Percentiles rank a stretch among this genome's conserved stretches.
phyloP scores from a whole-genome alignment of 2,113 vertebrate species.

The Heteronetta atricapilla region DNA sequence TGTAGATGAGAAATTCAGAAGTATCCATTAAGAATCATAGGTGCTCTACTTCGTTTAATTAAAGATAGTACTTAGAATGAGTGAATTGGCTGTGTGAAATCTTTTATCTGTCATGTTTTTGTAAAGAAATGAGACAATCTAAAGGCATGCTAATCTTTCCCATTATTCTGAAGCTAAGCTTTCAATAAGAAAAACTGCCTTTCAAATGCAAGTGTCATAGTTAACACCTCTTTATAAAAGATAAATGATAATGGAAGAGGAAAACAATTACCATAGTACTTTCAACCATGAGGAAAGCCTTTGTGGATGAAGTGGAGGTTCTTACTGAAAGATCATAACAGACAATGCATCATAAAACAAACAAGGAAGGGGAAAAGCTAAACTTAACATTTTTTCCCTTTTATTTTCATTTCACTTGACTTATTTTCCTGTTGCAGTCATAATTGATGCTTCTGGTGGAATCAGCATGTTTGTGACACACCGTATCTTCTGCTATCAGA shows the following conservation, averaged over 20 bases:
- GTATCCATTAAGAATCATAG: conserved; percentile 56
- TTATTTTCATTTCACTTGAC: conserved; percentile 26
- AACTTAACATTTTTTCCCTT: background rate
- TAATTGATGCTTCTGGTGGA: background rate
- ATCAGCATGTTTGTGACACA: conserved; percentile 11
- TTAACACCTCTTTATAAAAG: conserved; percentile 74
- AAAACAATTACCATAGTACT: conserved; percentile 65
- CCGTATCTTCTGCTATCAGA: background rate
- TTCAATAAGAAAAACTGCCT: conserved; percentile 69
- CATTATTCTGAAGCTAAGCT: conserved; percentile 60
- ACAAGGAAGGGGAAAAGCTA: conserved; percentile 31
- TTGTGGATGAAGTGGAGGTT: conserved; percentile 49
- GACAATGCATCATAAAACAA: conserved; percentile 65
- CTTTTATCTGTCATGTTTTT: conserved; percentile 61
- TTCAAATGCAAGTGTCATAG: conserved; percentile 52
- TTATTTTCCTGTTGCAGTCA: background rate
- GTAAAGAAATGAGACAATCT: conserved; percentile 68
- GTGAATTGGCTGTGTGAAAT: conserved; percentile 20
- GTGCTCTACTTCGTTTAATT: conserved; percentile 58
- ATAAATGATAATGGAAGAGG: conserved; percentile 73
- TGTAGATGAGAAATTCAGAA: conserved; percentile 23
- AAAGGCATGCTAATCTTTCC: conserved; percentile 65
- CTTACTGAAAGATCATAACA: conserved; percentile 62
- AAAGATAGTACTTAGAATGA: conserved; percentile 51
- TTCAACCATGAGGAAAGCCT: conserved; percentile 56